Percentiles rank a stretch among this genome's conserved stretches.
Conservation (phyloP, 2,113 vertebrate genomes). For the Poeciliopsis prolifica region DNA sequence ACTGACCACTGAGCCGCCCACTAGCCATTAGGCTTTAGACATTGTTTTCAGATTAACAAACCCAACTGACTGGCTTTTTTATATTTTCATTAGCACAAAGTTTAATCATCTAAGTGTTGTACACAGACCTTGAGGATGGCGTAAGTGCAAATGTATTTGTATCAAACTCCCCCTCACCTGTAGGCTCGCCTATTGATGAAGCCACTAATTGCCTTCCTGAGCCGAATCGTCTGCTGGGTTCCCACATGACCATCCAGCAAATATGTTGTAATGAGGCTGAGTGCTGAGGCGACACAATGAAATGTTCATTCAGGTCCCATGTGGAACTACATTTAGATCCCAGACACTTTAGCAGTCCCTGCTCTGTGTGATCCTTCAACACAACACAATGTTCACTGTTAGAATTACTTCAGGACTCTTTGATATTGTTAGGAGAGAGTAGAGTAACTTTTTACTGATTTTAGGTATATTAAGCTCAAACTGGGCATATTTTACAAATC, state of each 20-base stretch:
- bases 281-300: slow-evolving; percentile 31
- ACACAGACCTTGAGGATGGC: slow-evolving; percentile 4
- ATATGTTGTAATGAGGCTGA: slow-evolving; percentile 49
- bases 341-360: slow-evolving; percentile 12
- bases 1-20: too few relatives aligned
- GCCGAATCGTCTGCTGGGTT: slow-evolving; percentile 30
- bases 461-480: not conserved
- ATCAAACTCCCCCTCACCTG: slow-evolving; percentile 25
- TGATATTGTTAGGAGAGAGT: not conserved
- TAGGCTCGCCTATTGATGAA: slow-evolving; percentile 29
- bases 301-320: slow-evolving; percentile 37
- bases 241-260: slow-evolving; percentile 34
- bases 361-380: slow-evolving; percentile 19
- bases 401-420: slow-evolving; percentile 18
- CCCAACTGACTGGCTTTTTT: not conserved
- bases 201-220: slow-evolving; percentile 35
- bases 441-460: slow-evolving; percentile 1
- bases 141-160: slow-evolving; percentile 16
- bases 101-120: not conserved
- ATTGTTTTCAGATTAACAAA: too few relatives aligned
- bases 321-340: slow-evolving; percentile 31
- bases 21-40: too few relatives aligned
- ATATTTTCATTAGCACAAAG: not conserved
- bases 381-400: slow-evolving; percentile 15
- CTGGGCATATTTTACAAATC: not conserved